Base-by-base conservation (phyloP, 2,888 invertebrate genomes). In the Strigamia maritima region DNA sequence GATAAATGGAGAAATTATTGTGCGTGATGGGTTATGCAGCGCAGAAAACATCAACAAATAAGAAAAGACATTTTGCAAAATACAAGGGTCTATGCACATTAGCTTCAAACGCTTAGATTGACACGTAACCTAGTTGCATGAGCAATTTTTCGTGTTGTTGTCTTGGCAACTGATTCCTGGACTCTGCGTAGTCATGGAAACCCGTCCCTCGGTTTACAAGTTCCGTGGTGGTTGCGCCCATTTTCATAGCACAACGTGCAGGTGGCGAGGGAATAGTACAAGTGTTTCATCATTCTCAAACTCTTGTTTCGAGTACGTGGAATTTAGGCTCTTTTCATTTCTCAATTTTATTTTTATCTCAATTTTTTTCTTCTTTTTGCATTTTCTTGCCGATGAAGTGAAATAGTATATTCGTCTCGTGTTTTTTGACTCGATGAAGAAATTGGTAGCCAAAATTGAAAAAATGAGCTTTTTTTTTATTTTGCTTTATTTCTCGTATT, bases 151-250 rank as follows among this genome's bases (percentile, higher is more conserved):
- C 60, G 60, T 65, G 60, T 22, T 24, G 60, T 65, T 22, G 60
- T 12, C 60, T 65, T 65, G 24, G 60, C 60, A 65, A 65, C 60
- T 24, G 60, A 24, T 65, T 65, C 14, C 60, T 24, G 60, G 60
- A 65, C 60, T 22, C 60, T 65, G 60, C 60, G 60, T 65, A n/a
- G 60, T 24, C 24, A 65, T 65, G 60, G 60, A 65, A 65, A 65
- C 60, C n/a, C 60, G 24, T 65, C 60, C 22, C 60, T 65, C 60
- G 60, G 60, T 65, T 65, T 65, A 65, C 60, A 1, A 22, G 60
- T 24, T 65, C 22, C 22, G 24, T 7, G 24, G 22, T 12, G 60
- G 24, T 22, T 24, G 60, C 60, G 60, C 60, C 60, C 60, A 65
- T 65, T 65, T 65, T 22, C 24, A 19, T 22, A 65, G 60, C 60